Base-by-base conservation (phyloP, 2,113 vertebrate genomes). In the Kobus ellipsiprymnus region DNA sequence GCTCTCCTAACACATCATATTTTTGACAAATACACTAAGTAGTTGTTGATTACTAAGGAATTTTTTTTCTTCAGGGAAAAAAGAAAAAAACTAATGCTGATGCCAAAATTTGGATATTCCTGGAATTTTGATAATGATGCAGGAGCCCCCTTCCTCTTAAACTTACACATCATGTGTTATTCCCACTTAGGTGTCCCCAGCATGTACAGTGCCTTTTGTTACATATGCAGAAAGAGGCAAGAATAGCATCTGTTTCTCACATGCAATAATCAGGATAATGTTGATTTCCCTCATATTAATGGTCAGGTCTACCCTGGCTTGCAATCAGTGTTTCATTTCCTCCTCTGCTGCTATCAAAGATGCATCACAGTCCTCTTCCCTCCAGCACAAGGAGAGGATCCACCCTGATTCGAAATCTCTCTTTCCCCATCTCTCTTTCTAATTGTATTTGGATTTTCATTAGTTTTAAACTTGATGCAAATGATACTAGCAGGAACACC, bases 371-470 rank as follows among this genome's bases (percentile, higher is more conserved):
- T 29, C 64, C 59, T 84, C 11, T 96, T 78, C 85, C 85, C 54
- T 83, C 82, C 13, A 95, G 91, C 83, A 55, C 52, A 57, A 60
- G 10, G 16, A 84, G 40, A 96, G 52, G 90, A 94, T 83, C 36
- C 59, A 48, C 64, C 40, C 74, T 71, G 17, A 59, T 87, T 84
- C 48, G 33, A 55, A 46, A 59, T 83, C 48, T 74, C 54, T 62
- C 44, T 36, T 96, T 57, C 83, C 19, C 17, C 33, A 48, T 84
- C 90, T 64, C 83, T 27, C 2, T 52, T 93, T 36, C 29, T 96
- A 85, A 87, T 67, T 78, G 36, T 92, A 59, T 97, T 97, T 80
- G 2, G 7, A 17, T 95, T 98, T 97, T 91, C 78, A 57, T 97
- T 10, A 10, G n/a, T 46, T 74, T 95, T 89, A 93, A 88, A 95